Evolutionary conservation across 2,797 vertebrate species (phyloP).

Genomic region (Paramormyrops hopkinsi): DNA sequence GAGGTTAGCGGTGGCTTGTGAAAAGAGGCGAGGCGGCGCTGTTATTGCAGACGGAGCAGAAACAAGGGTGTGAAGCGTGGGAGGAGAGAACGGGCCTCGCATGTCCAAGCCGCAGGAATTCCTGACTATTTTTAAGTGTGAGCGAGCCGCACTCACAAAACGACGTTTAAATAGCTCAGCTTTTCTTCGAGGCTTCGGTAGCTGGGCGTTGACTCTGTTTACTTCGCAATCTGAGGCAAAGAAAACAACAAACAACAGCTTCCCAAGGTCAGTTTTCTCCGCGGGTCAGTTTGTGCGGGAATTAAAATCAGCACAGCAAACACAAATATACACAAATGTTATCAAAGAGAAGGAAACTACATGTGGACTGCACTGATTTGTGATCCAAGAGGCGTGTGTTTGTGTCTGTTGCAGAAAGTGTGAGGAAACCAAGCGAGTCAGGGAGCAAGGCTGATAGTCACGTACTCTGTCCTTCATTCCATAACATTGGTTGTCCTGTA

Average conservation of each 20-base stretch:
- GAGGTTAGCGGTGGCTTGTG: not conserved
- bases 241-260: not conserved
- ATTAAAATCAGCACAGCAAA: not conserved
- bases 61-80: not conserved
- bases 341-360: not conserved
- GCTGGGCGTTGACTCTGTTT: not conserved
- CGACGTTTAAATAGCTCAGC: not conserved
- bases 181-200: not conserved
- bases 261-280: not conserved
- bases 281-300: not conserved
- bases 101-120: conserved; percentile 3
- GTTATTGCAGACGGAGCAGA: not conserved
- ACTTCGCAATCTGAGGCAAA: not conserved
- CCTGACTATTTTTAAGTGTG: conserved; percentile 18
- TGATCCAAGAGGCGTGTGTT: not conserved
- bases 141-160: not conserved
- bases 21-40: not conserved
- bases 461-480: conserved; percentile 16
- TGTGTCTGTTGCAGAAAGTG: not conserved
- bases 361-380: not conserved
- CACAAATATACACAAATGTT: not conserved
- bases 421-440: conserved; percentile 4
- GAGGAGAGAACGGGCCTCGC: not conserved
- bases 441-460: conserved; percentile 5
- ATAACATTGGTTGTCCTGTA: not conserved